Evolutionary conservation across 2,113 vertebrate species (phyloP), one percentile per base, ranked within the genome.

Genomic region (Dolichallabes microphthalmus): DNA sequence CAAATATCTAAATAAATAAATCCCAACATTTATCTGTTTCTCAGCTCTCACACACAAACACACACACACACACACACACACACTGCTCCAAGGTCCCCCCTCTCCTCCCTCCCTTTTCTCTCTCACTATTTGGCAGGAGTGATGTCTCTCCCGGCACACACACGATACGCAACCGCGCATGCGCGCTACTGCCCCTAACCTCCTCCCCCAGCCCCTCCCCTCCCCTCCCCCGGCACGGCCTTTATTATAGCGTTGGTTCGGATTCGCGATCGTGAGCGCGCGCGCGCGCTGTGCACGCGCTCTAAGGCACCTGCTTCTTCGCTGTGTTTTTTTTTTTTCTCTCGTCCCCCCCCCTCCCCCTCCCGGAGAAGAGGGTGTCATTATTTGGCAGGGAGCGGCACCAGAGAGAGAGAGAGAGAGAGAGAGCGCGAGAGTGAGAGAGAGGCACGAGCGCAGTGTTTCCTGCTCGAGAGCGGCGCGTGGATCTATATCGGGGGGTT

Each of bases 331-430:
- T 45, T 5, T 45, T 45, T 8, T 45, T 45, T 45, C 32, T 35
- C 32, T 35, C 32, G 1, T 8, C 8, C 7, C 45, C 45, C 45
- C 8, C 32, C 32, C 7, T 45, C 7, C 45, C 45, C 45, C 8
- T 45, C 45, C 45, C 45, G 45, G 45, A 45, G 45, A 58, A 53
- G 58, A 73, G 81, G 68, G 50, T 57, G 86, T 93, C 94, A 93
- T 85, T 94, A 94, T 94, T 94, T 94, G 68, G 93, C 94, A 93
- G 92, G 90, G 89, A 89, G 88, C 86, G 88, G 87, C 86, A 86
- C 91, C 89, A 91, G 52, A 92, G 90, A 93, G 90, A 91, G 58
- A 50, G 50, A 22, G n/a, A 0, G 55, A 35, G 32, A 35, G 32
- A 35, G n/a, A 53, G 50, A 77, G 17, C 50, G 52, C 11, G 53